Evolutionary conservation across 2,113 vertebrate genomes (phyloP).

Genomic region (Eubucco bourcierii): DNA sequence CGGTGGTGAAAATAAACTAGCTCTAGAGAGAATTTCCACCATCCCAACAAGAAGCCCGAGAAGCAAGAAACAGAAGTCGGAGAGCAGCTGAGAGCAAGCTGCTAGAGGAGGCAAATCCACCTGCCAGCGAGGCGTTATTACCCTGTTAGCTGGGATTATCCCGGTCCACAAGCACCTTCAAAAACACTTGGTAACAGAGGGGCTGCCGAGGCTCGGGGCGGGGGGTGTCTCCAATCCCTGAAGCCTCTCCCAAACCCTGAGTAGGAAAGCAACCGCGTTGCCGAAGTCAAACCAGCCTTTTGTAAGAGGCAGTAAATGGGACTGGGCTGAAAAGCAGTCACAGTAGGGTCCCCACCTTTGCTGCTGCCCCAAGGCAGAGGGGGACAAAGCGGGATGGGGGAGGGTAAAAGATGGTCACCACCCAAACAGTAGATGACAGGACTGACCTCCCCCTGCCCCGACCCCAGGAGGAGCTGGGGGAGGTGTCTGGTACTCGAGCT

Average conservation of each 20-base stretch:
- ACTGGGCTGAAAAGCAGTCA: rapidly evolving
- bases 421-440: conserved; percentile 4
- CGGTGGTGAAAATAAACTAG: background rate
- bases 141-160: rapidly evolving
- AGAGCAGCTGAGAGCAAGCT: background rate
- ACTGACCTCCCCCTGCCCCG: conserved; percentile 39
- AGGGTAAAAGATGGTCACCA: background rate
- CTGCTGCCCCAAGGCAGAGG: background rate
- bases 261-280: background rate
- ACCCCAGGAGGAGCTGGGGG: conserved; percentile 44
- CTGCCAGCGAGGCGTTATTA: background rate
- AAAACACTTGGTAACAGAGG: background rate
- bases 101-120: conserved; percentile 37
- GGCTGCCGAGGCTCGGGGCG: background rate
- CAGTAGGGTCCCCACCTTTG: background rate
- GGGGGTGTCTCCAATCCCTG: background rate
- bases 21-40: background rate
- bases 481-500: conserved; percentile 46
- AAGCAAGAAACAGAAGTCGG: background rate
- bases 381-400: background rate
- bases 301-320: background rate
- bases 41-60: background rate
- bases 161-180: background rate
- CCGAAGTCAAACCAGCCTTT: background rate
- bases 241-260: background rate